Evolutionary conservation across 1,140 invertebrate genomes (phyloP).

Genomic region (Drosophila kepulauana): DNA sequence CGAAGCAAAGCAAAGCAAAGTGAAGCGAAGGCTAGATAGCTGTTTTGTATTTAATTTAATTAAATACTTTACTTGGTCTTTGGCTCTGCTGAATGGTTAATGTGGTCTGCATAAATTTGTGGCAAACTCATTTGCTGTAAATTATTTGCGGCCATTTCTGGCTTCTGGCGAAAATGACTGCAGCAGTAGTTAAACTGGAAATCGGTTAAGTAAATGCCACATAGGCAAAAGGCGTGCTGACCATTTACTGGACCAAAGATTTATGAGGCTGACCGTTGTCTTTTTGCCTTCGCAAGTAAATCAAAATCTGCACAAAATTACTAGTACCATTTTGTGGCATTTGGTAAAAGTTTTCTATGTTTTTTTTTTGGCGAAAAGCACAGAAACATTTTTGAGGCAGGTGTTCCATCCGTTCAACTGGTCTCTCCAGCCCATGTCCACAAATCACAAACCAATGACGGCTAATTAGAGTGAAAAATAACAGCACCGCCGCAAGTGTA

Average conservation of each 20-base stretch:
- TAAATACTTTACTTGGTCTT: constrained; percentile 72
- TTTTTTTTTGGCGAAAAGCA: background rate
- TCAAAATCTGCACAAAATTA: constrained; percentile 52
- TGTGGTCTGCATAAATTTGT: constrained; percentile 78
- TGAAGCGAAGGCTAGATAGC: background rate
- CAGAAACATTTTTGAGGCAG: constrained; percentile 18
- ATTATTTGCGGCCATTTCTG: constrained; percentile 65
- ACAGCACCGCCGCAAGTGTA: constrained; percentile 56
- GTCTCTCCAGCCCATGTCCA: constrained; percentile 44
- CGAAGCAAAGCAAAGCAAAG: background rate
- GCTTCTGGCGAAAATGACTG: constrained; percentile 49
- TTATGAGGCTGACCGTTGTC: constrained; percentile 31
- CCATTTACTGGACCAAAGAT: constrained; percentile 26
- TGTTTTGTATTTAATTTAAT: constrained; percentile 78
- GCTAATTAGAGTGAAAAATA: constrained; percentile 77
- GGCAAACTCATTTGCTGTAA: constrained; percentile 78
- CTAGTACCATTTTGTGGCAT: constrained; percentile 31
- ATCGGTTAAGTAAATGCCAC: constrained; percentile 38
- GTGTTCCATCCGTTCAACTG: constrained; percentile 25
- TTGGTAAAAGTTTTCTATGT: constrained; percentile 26
- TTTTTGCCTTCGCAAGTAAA: constrained; percentile 33
- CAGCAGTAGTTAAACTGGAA: constrained; percentile 51
- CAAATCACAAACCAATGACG: constrained; percentile 80
- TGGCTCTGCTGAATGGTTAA: constrained; percentile 72
- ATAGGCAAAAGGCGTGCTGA: background rate